Evolutionary conservation across 2,113 vertebrate species (phyloP).

Genomic region (Cheirogaleus medius): DNA sequence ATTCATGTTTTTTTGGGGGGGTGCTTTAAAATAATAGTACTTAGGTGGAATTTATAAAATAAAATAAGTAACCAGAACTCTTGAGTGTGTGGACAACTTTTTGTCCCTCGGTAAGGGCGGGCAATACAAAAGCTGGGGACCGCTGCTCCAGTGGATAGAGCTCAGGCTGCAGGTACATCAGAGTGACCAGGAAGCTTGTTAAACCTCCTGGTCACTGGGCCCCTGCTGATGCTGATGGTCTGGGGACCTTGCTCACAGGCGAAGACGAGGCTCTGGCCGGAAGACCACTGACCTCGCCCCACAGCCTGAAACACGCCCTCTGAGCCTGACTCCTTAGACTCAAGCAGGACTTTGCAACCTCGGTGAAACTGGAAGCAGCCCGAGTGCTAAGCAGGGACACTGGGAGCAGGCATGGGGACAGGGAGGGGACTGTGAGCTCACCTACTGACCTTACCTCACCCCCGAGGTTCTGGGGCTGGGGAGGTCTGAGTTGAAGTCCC

Average conservation of each 20-base stretch:
- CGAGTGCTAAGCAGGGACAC: rapidly evolving
- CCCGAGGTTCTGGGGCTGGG: rapidly evolving
- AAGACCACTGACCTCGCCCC: background rate
- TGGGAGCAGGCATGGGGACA: background rate
- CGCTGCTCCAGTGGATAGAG: background rate
- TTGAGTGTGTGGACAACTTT: background rate
- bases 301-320: too few species aligned
- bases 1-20: background rate
- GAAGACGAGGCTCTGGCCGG: background rate
- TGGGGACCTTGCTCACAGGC: background rate
- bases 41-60: background rate
- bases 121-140: background rate
- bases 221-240: background rate
- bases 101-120: background rate
- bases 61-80: background rate
- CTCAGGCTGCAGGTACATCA: background rate
- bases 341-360: background rate
- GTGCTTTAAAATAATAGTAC: background rate
- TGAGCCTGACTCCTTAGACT: background rate
- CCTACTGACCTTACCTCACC: background rate
- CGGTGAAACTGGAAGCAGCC: background rate
- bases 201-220: background rate
- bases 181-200: background rate
- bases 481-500: background rate
- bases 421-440: too few species aligned